Evolutionary conservation across 2,797 vertebrate species (phyloP), one percentile per base, ranked within the genome.

Genomic region (Aulostomus chinensis): DNA sequence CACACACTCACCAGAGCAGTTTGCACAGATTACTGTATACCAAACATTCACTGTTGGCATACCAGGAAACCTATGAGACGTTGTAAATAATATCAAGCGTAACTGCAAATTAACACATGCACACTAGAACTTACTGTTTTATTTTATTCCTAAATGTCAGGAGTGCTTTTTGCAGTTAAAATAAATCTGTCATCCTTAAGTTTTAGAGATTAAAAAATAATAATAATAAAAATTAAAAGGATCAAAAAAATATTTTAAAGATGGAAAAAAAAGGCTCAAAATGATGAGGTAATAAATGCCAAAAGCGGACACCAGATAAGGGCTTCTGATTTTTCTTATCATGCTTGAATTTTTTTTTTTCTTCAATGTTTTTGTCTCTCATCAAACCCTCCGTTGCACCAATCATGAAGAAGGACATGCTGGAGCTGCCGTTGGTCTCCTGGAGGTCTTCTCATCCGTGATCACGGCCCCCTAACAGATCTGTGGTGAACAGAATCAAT

Each of bases 281-380:
- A 54, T 39, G 51, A 49, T 66, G 64, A 70, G 63, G 61, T 83
- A 80, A 85, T 86, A 85, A 89, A 89, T 81, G 80, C 79, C 71
- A 83, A 83, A 79, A 69, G 64, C 80, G 77, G 76, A 88, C 75
- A 79, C 66, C 56, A 84, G 75, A 74, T 69, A 86, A 90, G 86
- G 89, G 86, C 86, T 91, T 85, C 63, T 83, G 59, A 68, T 62
- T 60, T 63, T 49, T 75, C 37, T 63, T 76, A 32, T 76, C 34
- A 57, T 29, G 39, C 33, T 64, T 77, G 32, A 69, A 30, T 13
- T 4, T 40, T 18, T 24, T 13, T 21, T 21, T 14, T 24, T 31
- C 25, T 24, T 25, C 10, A 5, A 2, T n/a, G 3, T 33, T 13
- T 14, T 39, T 60, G 9, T 58, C 47, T 40, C 33, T 38, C 53